These are phyloP conservation scores for Paramormyrops hopkinsi DNA, from an alignment of 2,797 vertebrate species.

Conservation along the genomic window DNA sequence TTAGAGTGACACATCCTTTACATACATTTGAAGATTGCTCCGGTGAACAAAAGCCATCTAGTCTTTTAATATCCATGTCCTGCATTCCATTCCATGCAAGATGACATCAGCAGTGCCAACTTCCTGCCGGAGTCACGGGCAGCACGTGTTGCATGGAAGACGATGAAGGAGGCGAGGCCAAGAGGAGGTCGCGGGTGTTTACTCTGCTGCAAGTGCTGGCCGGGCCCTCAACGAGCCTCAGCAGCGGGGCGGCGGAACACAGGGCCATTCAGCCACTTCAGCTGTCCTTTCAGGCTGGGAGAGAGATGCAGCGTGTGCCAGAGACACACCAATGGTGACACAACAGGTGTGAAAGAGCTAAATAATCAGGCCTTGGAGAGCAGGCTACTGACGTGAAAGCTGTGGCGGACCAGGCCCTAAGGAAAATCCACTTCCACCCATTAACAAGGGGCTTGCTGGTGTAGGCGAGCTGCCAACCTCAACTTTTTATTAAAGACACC, in stretches of 20 bases:
- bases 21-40: not conserved
- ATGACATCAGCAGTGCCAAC: not conserved
- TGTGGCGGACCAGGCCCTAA: not conserved
- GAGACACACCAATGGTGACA: not conserved
- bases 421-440: not conserved
- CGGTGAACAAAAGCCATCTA: not conserved
- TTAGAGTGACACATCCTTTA: not conserved
- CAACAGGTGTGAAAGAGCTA: not conserved
- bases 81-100: not conserved
- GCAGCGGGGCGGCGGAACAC: not conserved
- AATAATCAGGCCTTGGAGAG: not conserved
- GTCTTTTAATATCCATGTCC: not conserved
- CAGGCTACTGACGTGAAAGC: not conserved
- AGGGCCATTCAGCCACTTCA: slow-evolving; percentile 14
- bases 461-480: not conserved
- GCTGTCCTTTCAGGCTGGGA: not conserved
- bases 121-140: not conserved
- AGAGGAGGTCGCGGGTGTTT: slow-evolving; percentile 10
- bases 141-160: not conserved
- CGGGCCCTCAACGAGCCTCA: not conserved
- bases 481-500: not conserved
- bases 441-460: not conserved
- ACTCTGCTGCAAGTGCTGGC: not conserved
- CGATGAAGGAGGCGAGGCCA: not conserved
- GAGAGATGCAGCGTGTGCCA: not conserved